phyloP scores from a whole-genome alignment of 2,113 vertebrate genomes.

The Chascanopsetta lugubris region DNA sequence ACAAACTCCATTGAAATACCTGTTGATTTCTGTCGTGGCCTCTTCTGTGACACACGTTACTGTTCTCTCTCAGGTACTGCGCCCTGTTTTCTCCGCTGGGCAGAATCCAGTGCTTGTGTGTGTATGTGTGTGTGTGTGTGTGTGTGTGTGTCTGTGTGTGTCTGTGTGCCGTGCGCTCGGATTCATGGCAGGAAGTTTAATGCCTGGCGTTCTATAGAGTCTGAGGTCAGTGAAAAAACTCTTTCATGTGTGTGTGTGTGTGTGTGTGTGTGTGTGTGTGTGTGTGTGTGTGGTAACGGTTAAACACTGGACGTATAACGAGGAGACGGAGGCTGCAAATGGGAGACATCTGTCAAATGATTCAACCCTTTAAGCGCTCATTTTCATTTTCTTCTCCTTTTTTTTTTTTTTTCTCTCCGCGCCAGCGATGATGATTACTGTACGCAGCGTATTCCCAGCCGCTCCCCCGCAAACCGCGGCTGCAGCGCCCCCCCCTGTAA shows the following conservation, averaged over 20 bases:
- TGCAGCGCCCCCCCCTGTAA: slow-evolving; percentile 58
- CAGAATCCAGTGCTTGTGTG: not conserved
- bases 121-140: not conserved
- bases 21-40: too few relatives aligned
- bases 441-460: slow-evolving; percentile 54
- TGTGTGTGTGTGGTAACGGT: slow-evolving; percentile 33
- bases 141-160: not conserved
- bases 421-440: too few relatives aligned
- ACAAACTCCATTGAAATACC: too few relatives aligned
- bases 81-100: slow-evolving; percentile 3
- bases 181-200: slow-evolving; percentile 34
- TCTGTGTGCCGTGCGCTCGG: slow-evolving; percentile 1
- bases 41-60: too few relatives aligned
- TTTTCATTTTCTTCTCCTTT: slow-evolving; percentile 23
- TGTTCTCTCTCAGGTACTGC: not conserved
- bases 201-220: slow-evolving; percentile 18
- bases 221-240: slow-evolving; percentile 19
- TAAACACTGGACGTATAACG: slow-evolving; percentile 50
- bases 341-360: slow-evolving; percentile 67
- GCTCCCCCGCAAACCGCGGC: slow-evolving; percentile 50
- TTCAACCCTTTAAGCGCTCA: slow-evolving; percentile 67
- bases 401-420: too few relatives aligned
- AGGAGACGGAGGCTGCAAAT: slow-evolving; percentile 54
- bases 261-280: not conserved
- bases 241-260: slow-evolving; percentile 46